Conservation (phyloP, 2,888 invertebrate species). For the Ichneumoninae sp. region DNA sequence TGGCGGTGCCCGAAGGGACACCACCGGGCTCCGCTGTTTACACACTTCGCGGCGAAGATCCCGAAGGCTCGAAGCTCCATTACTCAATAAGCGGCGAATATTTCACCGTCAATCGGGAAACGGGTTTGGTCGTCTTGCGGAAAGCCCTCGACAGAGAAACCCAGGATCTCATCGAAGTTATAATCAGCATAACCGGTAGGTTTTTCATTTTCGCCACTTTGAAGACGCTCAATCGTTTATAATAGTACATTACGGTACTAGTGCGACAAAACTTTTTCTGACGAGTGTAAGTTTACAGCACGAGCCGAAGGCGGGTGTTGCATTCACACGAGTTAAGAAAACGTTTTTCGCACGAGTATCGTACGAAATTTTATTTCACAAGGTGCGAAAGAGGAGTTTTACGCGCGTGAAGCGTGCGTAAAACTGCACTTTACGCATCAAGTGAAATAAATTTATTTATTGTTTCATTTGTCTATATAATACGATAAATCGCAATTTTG, state of each 20-base stretch:
- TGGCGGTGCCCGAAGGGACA: conserved; percentile 90
- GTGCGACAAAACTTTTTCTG: no score
- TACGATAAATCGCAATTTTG: not conserved
- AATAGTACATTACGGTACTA: no score
- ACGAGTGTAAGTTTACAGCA: no score
- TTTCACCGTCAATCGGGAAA: conserved; percentile 91
- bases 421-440: no score
- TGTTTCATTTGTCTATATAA: conserved; percentile 21
- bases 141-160: conserved; percentile 90
- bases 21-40: conserved; percentile 91
- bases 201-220: conserved; percentile 37
- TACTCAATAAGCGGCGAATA: conserved; percentile 94
- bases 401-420: no score
- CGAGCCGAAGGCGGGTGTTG: no score
- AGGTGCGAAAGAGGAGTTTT: no score
- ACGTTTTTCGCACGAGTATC: no score
- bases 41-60: conserved; percentile 91
- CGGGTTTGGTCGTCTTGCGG: conserved; percentile 90
- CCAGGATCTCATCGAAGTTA: conserved; percentile 90
- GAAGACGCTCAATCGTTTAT: not conserved
- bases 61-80: conserved; percentile 89
- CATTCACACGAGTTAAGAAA: no score
- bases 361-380: no score
- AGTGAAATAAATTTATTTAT: conserved; percentile 4
- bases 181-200: conserved; percentile 92